Conservation (phyloP, 2,888 invertebrate genomes). For the Toxonevra muliebris region DNA sequence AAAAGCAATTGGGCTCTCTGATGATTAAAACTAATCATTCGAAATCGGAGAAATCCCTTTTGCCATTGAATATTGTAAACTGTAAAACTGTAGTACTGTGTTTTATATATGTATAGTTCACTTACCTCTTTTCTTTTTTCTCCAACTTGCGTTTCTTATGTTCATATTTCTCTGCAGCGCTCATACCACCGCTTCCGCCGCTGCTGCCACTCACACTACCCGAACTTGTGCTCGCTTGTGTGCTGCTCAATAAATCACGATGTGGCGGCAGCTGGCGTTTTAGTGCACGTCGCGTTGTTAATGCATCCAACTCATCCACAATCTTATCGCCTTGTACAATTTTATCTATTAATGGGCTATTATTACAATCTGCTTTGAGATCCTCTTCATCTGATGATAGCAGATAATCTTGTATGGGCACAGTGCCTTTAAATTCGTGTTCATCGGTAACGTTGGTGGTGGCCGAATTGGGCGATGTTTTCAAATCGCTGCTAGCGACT, state of each 20-base stretch:
- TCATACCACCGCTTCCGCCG: constrained; percentile 1
- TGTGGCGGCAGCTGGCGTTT: constrained; percentile 49
- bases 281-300: constrained; percentile 49
- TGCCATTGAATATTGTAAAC: no score
- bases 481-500: constrained; percentile 24
- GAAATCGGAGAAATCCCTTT: no score
- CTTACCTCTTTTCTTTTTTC: constrained; percentile 49
- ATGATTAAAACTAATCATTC: no score
- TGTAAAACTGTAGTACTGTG: not conserved
- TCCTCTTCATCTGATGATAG: constrained; percentile 53
- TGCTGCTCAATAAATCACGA: constrained; percentile 39
- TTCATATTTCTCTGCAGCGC: constrained; percentile 36
- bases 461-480: constrained; percentile 22
- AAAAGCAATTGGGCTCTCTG: no score
- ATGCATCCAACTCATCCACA: constrained; percentile 59
- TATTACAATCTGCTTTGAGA: constrained; percentile 47
- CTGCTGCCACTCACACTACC: constrained; percentile 12
- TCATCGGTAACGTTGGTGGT: constrained; percentile 29
- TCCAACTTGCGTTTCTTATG: constrained; percentile 51
- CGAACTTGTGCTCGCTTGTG: constrained; percentile 41
- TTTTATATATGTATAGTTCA: not conserved
- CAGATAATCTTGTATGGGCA: constrained; percentile 57
- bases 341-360: constrained; percentile 51
- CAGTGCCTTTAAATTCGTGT: constrained; percentile 21
- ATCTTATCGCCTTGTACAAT: constrained; percentile 57